Evolutionary conservation across 2,113 vertebrate species (phyloP), one percentile per base, ranked within the genome.

Genomic region (Oreotrochilus melanogaster): DNA sequence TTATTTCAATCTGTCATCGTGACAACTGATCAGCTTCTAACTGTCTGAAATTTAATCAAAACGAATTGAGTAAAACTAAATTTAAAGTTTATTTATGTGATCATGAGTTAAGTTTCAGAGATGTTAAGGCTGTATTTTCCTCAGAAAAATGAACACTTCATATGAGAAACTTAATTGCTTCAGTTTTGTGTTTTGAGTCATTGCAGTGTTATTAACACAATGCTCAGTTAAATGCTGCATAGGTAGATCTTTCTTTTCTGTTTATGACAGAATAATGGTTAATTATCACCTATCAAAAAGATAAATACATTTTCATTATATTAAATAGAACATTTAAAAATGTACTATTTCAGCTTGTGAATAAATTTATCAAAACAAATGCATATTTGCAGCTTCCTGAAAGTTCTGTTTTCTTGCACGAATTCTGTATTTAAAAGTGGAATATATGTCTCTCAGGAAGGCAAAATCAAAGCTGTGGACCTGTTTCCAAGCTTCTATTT

Each of bases 231-330:
- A 98, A 94, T 92, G 88, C 91, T 85, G 79, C 79, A 57, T 58
- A 60, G 95, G 82, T 94, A 93, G 93, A 91, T 96, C 96, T 95
- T 96, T 93, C 96, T 97, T 97, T 97, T 97, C 97, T 97, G 96
- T 97, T 97, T 98, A 93, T 97, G 97, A 97, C 97, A 98, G 97
- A 95, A 96, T 97, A 97, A 97, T 74, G 76, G 80, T 89, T 98
- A 98, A 98, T 98, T 96, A 97, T 95, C 74, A 97, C 95, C 96
- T 96, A 97, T 98, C 97, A 98, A 94, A 97, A 97, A 92, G 94
- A 96, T 85, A 85, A 97, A 74, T 92, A 95, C 71, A 94, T 97
- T 95, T 98, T 97, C 91, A 96, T 97, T 96, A 97, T 95, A 96
- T 97, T 94, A 96, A 97, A 94, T 89, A 97, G 97, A 97, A 97